Evolutionary conservation across 2,113 vertebrate species (phyloP).

Genomic region (Megalops atlanticus): DNA sequence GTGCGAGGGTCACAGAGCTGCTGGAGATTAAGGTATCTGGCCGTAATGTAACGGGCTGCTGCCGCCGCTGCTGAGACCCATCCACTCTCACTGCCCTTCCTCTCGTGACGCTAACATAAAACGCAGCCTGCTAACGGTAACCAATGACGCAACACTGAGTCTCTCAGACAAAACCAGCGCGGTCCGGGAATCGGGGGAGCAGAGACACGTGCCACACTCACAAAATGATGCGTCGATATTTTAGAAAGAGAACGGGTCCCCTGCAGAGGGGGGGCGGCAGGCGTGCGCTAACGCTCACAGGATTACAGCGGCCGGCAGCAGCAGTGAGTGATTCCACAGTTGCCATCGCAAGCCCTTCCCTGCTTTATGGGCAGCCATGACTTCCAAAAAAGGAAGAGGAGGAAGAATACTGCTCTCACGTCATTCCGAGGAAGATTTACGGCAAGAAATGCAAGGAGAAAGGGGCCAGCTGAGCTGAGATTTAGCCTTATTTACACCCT

Average conservation of each 20-base stretch:
- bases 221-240: conserved; percentile 13
- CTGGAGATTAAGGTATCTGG: background rate
- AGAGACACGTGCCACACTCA: background rate
- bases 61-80: background rate
- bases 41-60: background rate
- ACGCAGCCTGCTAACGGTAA: background rate
- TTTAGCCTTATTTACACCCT: too few relatives aligned
- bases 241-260: background rate
- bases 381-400: background rate
- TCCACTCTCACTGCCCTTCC: background rate
- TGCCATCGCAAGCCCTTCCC: background rate
- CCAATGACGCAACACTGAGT: background rate
- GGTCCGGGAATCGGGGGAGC: background rate
- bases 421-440: background rate
- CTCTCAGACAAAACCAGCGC: background rate
- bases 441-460: background rate
- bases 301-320: background rate
- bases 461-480: background rate
- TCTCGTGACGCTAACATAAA: background rate
- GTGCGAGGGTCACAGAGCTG: background rate
- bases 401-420: too few relatives aligned
- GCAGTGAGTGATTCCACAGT: background rate
- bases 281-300: background rate
- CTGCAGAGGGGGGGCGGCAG: background rate
- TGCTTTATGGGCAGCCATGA: background rate